Evolutionary conservation across 2,888 invertebrate genomes (phyloP), one percentile per base, ranked within the genome.

Genomic region (Fabriciana adippe): DNA sequence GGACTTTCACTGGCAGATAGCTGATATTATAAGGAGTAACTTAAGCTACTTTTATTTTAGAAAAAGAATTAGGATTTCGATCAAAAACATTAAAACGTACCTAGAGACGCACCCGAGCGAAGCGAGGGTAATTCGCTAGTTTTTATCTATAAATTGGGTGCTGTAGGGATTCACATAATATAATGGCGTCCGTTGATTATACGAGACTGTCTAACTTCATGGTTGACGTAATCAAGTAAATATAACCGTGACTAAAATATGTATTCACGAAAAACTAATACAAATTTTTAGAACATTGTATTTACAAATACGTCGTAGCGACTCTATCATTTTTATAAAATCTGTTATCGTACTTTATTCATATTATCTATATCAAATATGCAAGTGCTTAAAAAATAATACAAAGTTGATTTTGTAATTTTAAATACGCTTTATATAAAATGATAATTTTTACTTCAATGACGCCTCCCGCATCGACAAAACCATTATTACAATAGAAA

Each of bases 191-290:
- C 55, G 57, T 45, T 21, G 51, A 48, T 56, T 63, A 60, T 51
- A 59, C 53, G 64, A 56, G 62, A 55, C 45, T 67, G 53, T 55
- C 48, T 54, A 61, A 54, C 55, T 65, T 62, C 35, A 67, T n/a
- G 63, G 55, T n/a, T 72, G 72, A 72, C 72, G 72, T 72, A 66
- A 72, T 60, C 55, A 67, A 64, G 68, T 63, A 68, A 68, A 70
- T 62, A 70, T 70, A 72, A 67, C 64, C 59, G 72, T 70, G 70
- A 68, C 67, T 54, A 56, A 47, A 62, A 68, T 68, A 21, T 62
- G 53, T 54, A 55, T 68, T 62, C 64, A 54, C 70, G 65, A 68
- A 55, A 65, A 60, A 45, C 57, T 53, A 31, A 60, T 21, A 53
- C 26, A 53, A 11, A 13, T 26, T 26, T 15, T 15, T 15, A 47